Conservation (phyloP, 2,888 invertebrate species). For the Cenopis cana region DNA sequence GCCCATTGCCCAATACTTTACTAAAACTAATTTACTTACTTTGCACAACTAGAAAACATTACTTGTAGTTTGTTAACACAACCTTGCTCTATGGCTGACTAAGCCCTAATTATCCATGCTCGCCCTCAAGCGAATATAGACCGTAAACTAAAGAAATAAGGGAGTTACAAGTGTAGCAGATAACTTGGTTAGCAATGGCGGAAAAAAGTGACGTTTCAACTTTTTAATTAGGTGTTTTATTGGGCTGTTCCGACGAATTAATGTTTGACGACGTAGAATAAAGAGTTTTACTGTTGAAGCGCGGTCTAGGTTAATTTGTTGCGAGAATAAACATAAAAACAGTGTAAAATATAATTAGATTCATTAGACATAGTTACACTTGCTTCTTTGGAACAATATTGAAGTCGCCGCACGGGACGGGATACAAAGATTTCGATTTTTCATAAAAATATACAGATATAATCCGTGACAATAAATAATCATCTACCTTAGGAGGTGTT, state of each 20-base stretch:
- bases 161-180: not conserved
- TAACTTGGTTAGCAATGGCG: constrained; percentile 1
- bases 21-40: constrained; percentile 32
- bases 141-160: not conserved
- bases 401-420: too few species aligned
- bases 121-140: not conserved
- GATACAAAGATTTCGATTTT: too few species aligned
- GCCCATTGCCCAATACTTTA: constrained; percentile 16
- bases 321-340: not conserved
- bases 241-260: constrained; percentile 13
- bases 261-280: not conserved
- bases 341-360: too few species aligned
- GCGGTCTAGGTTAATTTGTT: not conserved
- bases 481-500: too few species aligned
- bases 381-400: too few species aligned
- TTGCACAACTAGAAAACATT: constrained; percentile 26
- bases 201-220: constrained; percentile 31
- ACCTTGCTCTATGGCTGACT: constrained; percentile 19
- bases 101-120: not conserved
- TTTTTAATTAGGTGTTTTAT: constrained; percentile 33
- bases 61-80: constrained; percentile 20
- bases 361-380: not conserved
- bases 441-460: too few species aligned
- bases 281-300: not conserved
- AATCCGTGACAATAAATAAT: too few species aligned